Evolutionary conservation across 1,140 invertebrate genomes (phyloP).

Genomic region (Chionoecetes opilio): DNA sequence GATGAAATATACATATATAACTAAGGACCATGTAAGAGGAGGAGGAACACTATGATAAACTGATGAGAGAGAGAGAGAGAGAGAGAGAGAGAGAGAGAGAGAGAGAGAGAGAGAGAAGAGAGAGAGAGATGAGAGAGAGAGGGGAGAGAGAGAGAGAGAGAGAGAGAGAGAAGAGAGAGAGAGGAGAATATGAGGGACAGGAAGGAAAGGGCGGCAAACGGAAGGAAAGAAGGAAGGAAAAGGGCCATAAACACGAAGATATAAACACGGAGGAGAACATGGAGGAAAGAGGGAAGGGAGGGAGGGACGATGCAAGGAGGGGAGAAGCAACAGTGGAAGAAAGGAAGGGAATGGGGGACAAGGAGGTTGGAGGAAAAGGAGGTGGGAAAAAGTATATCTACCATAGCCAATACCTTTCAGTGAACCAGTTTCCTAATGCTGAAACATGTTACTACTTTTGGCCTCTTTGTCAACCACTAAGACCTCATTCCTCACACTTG

Average conservation of each 20-base stretch:
- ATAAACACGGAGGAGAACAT: neutral
- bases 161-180: neutral
- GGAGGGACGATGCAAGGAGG: neutral
- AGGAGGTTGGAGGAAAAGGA: neutral
- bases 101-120: neutral
- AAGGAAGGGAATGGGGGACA: neutral
- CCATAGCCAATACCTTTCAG: neutral
- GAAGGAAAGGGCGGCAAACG: slow-evolving; percentile 22
- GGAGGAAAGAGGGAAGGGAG: neutral
- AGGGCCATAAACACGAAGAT: neutral
- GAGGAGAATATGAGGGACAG: slow-evolving; percentile 36
- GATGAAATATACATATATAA: neutral
- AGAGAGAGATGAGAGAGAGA: no score
- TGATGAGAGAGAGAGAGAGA: neutral
- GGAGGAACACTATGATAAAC: neutral
- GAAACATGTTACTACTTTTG: neutral
- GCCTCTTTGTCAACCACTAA: neutral
- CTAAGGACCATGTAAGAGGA: neutral
- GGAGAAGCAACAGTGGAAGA: neutral
- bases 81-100: slow-evolving; percentile 33
- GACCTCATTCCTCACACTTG: neutral
- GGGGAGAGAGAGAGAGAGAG: slow-evolving; percentile 24
- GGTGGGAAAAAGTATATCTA: neutral
- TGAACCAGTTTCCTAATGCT: neutral
- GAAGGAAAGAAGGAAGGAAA: slow-evolving; percentile 30